Evolutionary conservation across 2,797 vertebrate genomes (phyloP), one percentile per base, ranked within the genome.

Genomic region (Cheirogaleus major): DNA sequence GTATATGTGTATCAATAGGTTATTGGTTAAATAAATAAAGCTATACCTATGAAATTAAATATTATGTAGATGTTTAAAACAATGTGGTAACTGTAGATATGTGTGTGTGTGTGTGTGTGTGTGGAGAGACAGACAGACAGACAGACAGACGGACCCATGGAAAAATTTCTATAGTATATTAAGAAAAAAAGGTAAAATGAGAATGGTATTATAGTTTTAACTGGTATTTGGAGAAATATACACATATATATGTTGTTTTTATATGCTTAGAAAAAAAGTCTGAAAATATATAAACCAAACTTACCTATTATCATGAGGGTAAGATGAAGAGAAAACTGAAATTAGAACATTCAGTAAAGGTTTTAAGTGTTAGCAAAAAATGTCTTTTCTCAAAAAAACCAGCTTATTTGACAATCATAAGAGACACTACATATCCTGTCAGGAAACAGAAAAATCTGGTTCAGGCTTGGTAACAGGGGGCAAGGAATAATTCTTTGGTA

Each of bases 251-350:
- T 25, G 55, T 95, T 72, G 45, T 65, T 79, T 75, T 67, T 59
- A 20, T 67, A 59, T 50, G 55, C 45, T 80, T 87, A 73, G 65
- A 63, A 86, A 95, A 86, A 45, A 92, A 92, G 57, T 57, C 73
- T 14, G 3, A 91, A 80, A 81, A 55, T 81, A 85, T 14, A n/a
- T 11, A 27, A 4, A 35, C 9, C 57, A 41, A 80, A 75, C 5
- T 59, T 73, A 65, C 1, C 27, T 69, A 30, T 57, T 86, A 55
- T 84, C 23, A 80, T 55, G 52, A 81, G 43, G 3, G 9, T 95
- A n/a, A 95, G 48, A 69, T 61, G 48, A 95, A 25, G 10, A 89
- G 41, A 95, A 92, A 92, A 76, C n/a, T 23, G n/a, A 92, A 78
- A 70, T 43, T 23, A 38, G 61, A 83, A 43, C 69, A 45, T 70